These are phyloP conservation scores for Bucco capensis DNA, from an alignment of 2,113 vertebrate species.

Conservation along the genomic window DNA sequence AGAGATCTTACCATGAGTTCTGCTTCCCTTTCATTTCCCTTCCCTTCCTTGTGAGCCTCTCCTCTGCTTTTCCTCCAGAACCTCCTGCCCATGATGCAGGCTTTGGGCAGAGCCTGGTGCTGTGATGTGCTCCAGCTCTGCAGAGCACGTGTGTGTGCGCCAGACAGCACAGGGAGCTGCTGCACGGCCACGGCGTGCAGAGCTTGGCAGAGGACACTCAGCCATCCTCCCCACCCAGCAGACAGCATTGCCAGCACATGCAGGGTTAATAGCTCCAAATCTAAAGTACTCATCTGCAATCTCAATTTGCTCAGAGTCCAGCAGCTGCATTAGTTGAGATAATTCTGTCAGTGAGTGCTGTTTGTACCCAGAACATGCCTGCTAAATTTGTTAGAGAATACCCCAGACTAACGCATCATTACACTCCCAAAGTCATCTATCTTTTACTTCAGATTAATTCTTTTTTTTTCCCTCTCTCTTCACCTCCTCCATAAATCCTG, in stretches of 20 bases:
- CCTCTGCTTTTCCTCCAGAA: background rate
- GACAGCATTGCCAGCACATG: background rate
- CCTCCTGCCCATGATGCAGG: fast-evolving
- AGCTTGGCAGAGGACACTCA: background rate
- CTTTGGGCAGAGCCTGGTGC: fast-evolving
- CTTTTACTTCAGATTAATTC: conserved; percentile 98
- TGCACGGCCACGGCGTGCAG: fast-evolving
- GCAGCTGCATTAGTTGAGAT: conserved; percentile 88
- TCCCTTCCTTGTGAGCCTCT: background rate
- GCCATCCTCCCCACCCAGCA: background rate
- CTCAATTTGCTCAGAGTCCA: conserved; percentile 80
- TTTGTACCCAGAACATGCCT: conserved; percentile 83
- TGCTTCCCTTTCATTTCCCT: background rate
- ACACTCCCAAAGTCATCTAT: conserved; percentile 97
- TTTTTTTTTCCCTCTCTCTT: conserved; percentile 91
- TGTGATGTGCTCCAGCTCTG: fast-evolving
- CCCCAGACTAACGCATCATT: conserved; percentile 91
- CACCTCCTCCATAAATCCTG: conserved; percentile 98
- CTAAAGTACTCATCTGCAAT: conserved; percentile 64
- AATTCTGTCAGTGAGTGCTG: conserved; percentile 88
- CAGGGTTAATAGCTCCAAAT: conserved; percentile 64
- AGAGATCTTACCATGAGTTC: background rate
- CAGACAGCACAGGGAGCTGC: background rate
- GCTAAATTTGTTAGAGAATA: conserved; percentile 95
- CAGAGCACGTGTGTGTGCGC: background rate